Evolutionary conservation across 1,140 invertebrate species (phyloP).

Genomic region (Steinernema khuongi): DNA sequence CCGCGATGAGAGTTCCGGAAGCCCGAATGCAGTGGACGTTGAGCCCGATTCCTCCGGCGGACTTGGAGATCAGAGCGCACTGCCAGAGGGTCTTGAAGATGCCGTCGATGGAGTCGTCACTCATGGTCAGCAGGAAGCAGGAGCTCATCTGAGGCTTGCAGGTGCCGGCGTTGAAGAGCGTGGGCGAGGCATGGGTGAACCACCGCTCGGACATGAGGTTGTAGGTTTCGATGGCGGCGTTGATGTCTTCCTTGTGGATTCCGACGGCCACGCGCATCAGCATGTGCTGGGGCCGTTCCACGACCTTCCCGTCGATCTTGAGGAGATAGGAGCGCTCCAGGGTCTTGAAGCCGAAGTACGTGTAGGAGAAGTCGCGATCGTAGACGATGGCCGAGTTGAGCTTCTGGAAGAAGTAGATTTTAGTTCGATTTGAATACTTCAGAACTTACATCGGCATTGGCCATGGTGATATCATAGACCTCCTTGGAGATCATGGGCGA

Average conservation of each 20-base stretch:
- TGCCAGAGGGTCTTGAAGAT: slow-evolving; percentile 89
- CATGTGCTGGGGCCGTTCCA: slow-evolving; percentile 95
- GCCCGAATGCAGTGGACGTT: slow-evolving; percentile 93
- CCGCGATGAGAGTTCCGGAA: slow-evolving; percentile 81
- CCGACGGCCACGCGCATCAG: slow-evolving; percentile 94
- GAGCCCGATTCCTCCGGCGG: slow-evolving; percentile 90
- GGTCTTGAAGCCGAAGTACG: slow-evolving; percentile 99
- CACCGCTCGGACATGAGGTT: slow-evolving; percentile 88
- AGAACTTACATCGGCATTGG: slow-evolving; percentile 69
- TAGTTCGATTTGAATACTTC: neutral
- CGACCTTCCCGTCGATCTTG: slow-evolving; percentile 86
- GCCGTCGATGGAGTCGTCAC: slow-evolving; percentile 93
- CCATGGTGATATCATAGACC: slow-evolving; percentile 76
- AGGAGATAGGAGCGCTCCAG: slow-evolving; percentile 89
- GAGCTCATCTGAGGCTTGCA: slow-evolving; percentile 78
- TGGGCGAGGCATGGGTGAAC: slow-evolving; percentile 96
- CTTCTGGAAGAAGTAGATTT: slow-evolving; percentile 29
- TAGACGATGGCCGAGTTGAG: slow-evolving; percentile 76
- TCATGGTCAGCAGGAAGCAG: slow-evolving; percentile 92
- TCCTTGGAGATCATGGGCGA: slow-evolving; percentile 79
- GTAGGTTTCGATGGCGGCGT: slow-evolving; percentile 89
- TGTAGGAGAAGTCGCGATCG: slow-evolving; percentile 92
- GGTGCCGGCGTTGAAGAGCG: slow-evolving; percentile 90
- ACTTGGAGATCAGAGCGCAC: slow-evolving; percentile 92
- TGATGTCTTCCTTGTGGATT: slow-evolving; percentile 89